phyloP scores from a whole-genome alignment of 1,140 invertebrate genomes.

The Archegozetes longisetosus region DNA sequence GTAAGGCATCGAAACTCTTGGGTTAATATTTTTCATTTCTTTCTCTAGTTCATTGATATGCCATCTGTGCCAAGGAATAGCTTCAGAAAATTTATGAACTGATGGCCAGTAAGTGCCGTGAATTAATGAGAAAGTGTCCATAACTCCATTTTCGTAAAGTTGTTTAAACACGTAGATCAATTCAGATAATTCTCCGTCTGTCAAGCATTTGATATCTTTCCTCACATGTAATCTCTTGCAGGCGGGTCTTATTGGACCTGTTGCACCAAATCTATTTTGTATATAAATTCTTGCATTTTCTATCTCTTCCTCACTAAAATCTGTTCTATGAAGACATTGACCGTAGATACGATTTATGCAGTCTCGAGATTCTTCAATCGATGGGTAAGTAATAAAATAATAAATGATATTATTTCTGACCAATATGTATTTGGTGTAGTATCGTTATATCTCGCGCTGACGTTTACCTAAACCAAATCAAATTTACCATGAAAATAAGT shows the following conservation, averaged over 20 bases:
- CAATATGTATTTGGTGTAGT: too few species aligned
- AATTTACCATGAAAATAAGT: too few species aligned
- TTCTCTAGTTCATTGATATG: background rate
- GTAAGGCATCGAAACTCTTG: background rate
- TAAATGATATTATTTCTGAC: too few species aligned
- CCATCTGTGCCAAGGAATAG: constrained; percentile 1
- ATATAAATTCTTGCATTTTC: background rate
- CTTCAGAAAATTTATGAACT: background rate
- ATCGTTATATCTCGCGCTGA: too few species aligned
- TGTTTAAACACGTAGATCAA: background rate
- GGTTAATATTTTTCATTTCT: background rate
- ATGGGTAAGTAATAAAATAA: too few species aligned
- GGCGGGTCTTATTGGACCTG: background rate
- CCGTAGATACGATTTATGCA: background rate
- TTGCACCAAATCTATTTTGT: background rate
- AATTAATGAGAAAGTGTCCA: background rate
- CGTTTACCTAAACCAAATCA: too few species aligned
- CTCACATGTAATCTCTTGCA: background rate
- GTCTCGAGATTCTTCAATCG: background rate
- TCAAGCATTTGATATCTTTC: background rate
- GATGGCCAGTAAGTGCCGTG: background rate
- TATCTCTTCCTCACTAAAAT: background rate
- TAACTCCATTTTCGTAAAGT: background rate
- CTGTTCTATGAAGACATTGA: background rate
- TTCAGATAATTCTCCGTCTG: background rate